Evolutionary conservation across 2,888 invertebrate genomes (phyloP).

Genomic region (Orthonychiurus folsomi): DNA sequence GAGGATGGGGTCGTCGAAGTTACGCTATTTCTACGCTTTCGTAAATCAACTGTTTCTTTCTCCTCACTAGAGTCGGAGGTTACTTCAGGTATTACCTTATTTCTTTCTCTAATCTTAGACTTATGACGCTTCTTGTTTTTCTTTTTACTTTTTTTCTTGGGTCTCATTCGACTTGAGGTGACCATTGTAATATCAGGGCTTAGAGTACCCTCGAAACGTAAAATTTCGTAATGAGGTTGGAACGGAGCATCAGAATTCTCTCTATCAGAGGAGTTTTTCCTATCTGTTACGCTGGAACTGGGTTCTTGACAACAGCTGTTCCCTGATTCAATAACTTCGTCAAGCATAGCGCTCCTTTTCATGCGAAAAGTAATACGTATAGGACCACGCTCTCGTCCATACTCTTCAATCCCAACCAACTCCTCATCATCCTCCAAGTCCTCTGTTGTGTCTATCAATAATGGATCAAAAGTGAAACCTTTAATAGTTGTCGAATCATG

Average conservation of each 20-base stretch:
- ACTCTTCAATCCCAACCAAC: background rate
- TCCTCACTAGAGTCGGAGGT: background rate
- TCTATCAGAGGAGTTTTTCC: constrained; percentile 25
- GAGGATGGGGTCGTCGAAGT: too few relatives aligned
- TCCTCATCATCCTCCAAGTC: background rate
- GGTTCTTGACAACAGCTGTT: constrained; percentile 18
- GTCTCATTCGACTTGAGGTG: background rate
- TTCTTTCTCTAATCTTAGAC: constrained; percentile 43
- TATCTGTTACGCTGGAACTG: constrained; percentile 6
- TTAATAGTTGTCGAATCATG: background rate
- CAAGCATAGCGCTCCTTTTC: constrained; percentile 75
- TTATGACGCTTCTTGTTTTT: constrained; percentile 34
- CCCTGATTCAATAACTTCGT: constrained; percentile 74
- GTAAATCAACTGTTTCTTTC: background rate
- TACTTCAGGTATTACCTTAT: constrained; percentile 12
- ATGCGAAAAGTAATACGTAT: constrained; percentile 62
- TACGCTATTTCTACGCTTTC: background rate
- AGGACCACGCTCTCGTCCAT: constrained; percentile 14
- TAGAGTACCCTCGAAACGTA: constrained; percentile 30
- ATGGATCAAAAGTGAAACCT: background rate
- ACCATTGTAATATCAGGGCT: constrained; percentile 15
- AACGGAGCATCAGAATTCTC: constrained; percentile 16
- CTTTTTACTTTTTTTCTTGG: constrained; percentile 35
- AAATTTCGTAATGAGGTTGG: constrained; percentile 36
- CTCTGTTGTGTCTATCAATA: background rate